Evolutionary conservation across 2,113 vertebrate genomes (phyloP).

Genomic region (Siniperca chuatsi): DNA sequence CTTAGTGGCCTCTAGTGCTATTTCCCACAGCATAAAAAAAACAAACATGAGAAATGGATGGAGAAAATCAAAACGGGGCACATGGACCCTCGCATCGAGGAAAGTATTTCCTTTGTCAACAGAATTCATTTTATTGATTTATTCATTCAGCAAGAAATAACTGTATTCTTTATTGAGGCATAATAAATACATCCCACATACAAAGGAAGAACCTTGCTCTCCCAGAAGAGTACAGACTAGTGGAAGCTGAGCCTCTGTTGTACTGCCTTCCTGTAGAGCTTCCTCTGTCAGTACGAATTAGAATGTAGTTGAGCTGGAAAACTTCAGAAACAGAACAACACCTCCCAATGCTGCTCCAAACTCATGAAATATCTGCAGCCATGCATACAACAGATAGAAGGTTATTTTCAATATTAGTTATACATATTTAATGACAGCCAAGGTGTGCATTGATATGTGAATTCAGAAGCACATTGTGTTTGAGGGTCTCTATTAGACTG

Average conservation of each 20-base stretch:
- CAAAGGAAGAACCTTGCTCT: conserved; percentile 41
- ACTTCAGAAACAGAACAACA: conserved; percentile 63
- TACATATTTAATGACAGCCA: conserved; percentile 75
- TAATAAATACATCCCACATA: conserved; percentile 40
- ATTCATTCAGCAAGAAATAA: conserved; percentile 39
- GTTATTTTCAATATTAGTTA: conserved; percentile 61
- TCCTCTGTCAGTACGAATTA: conserved; percentile 71
- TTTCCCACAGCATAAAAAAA: conserved; percentile 13
- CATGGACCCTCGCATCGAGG: conserved; percentile 19
- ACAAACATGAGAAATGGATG: conserved; percentile 29
- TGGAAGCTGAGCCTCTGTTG: conserved; percentile 52
- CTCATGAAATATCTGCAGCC: conserved; percentile 54
- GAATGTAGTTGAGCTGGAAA: conserved; percentile 57
- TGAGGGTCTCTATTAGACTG: conserved; percentile 24
- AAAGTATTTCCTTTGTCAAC: conserved; percentile 30
- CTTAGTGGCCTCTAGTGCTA: conserved; percentile 36
- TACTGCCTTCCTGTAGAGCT: conserved; percentile 51
- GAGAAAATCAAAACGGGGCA: conserved; percentile 26
- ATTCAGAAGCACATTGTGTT: conserved; percentile 25
- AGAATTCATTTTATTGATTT: conserved; percentile 50
- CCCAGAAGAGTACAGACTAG: conserved; percentile 43
- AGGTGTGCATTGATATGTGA: conserved; percentile 66
- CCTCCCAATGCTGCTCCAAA: conserved; percentile 45
- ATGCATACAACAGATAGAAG: conserved; percentile 64
- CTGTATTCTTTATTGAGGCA: conserved; percentile 46